Evolutionary conservation across 2,797 vertebrate genomes (phyloP).

Genomic region (Darevskia mixta): DNA sequence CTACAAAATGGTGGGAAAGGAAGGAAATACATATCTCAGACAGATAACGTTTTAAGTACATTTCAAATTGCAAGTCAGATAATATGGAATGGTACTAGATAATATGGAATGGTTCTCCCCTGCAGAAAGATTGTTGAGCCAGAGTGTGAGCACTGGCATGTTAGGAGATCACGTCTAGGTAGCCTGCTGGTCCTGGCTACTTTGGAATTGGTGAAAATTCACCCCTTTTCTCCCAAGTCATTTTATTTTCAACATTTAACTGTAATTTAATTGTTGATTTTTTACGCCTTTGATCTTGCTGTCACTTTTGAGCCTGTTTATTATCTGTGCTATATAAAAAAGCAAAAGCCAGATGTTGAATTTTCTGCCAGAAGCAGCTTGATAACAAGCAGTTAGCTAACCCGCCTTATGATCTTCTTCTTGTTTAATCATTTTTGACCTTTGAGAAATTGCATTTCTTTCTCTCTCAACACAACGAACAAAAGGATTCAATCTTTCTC

Average conservation of each 20-base stretch:
- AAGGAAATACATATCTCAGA: neutral
- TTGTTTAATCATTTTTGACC: conserved; percentile 63
- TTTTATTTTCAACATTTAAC: conserved; percentile 34
- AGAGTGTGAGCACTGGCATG: neutral
- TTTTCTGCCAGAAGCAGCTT: conserved; percentile 59
- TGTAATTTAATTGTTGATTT: conserved; percentile 49
- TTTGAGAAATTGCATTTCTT: conserved; percentile 1
- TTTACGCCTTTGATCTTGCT: conserved; percentile 45
- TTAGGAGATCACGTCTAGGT: neutral
- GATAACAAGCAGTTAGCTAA: conserved; percentile 63
- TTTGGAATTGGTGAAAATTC: neutral
- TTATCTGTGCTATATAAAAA: conserved; percentile 46
- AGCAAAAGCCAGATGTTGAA: conserved; percentile 63
- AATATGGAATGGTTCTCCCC: neutral
- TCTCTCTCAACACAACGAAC: neutral
- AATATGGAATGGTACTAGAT: neutral
- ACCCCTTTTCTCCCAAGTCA: neutral
- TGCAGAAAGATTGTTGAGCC: neutral
- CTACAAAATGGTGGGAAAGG: neutral
- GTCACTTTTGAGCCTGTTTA: conserved; percentile 42
- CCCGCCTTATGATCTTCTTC: conserved; percentile 33
- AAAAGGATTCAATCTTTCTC: neutral
- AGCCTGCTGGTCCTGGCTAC: too few relatives aligned
- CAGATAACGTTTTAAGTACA: neutral
- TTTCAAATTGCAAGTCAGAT: neutral